phyloP scores from a whole-genome alignment of 2,113 vertebrate species.

The Pyrgilauda ruficollis region DNA sequence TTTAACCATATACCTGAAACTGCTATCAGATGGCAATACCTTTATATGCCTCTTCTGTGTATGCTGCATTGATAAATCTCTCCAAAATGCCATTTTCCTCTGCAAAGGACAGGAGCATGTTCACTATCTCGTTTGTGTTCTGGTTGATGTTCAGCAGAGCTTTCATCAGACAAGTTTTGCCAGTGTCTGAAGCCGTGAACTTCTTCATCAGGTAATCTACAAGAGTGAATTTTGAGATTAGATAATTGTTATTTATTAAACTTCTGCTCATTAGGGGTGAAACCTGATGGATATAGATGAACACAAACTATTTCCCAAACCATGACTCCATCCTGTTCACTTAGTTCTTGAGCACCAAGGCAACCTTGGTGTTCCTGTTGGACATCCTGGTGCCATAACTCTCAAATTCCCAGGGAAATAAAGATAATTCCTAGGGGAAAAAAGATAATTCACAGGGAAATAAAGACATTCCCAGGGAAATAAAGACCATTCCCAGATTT shows the following conservation, averaged over 20 bases:
- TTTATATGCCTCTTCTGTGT: conserved; percentile 80
- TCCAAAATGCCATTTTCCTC: conserved; percentile 74
- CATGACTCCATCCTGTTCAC: background rate
- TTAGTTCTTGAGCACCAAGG: background rate
- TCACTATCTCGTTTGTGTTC: conserved; percentile 70
- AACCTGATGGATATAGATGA: background rate
- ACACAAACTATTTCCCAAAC: background rate
- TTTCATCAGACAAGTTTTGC: conserved; percentile 84
- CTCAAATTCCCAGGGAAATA: background rate
- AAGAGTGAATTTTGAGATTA: background rate
- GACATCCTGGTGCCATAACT: background rate
- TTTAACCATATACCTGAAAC: background rate
- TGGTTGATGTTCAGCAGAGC: conserved; percentile 79
- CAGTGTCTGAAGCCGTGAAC: conserved; percentile 74
- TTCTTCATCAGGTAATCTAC: conserved; percentile 80
- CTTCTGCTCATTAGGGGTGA: background rate
- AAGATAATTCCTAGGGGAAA: background rate
- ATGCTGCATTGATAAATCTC: conserved; percentile 77
- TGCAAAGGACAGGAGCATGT: conserved; percentile 70
- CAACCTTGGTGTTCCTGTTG: no score
- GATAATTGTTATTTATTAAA: background rate
- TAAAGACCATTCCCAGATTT: background rate
- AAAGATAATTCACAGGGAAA: background rate
- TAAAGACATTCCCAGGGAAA: background rate
- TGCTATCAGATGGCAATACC: conserved; percentile 53